Conservation (phyloP, 2,113 vertebrate species). For the Pantherophis guttatus region DNA sequence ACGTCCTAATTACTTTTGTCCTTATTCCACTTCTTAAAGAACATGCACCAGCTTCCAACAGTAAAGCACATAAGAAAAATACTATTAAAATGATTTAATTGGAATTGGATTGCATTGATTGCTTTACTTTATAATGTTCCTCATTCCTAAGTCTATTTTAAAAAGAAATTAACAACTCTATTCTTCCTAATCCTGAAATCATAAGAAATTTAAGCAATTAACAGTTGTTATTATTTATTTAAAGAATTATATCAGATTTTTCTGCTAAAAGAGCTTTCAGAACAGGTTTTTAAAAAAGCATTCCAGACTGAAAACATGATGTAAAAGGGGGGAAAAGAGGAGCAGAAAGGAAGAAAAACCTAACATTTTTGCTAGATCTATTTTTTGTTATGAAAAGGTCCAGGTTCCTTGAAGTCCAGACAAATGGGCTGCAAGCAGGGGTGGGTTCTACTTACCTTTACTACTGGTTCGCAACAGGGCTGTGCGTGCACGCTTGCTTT, state of each 20-base stretch:
- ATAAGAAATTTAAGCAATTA: background rate
- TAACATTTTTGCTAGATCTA: background rate
- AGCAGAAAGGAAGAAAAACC: background rate
- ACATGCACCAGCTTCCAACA: background rate
- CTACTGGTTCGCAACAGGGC: too few relatives aligned
- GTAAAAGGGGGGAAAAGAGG: background rate
- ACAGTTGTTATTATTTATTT: background rate
- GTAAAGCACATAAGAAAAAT: background rate
- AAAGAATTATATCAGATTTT: background rate
- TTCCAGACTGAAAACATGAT: background rate
- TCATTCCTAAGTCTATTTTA: background rate
- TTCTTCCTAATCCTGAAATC: background rate
- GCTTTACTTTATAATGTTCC: background rate
- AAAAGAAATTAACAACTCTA: background rate
- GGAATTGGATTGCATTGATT: background rate
- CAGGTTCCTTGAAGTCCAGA: background rate
- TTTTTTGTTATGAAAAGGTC: background rate
- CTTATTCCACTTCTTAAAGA: background rate
- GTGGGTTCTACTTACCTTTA: too few relatives aligned
- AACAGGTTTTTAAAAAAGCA: background rate
- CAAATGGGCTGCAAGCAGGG: background rate
- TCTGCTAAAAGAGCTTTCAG: background rate
- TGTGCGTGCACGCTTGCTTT: too few relatives aligned
- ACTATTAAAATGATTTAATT: slow-evolving; percentile 1
- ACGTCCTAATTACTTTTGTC: background rate